These are phyloP conservation scores for Mormyrus lacerda DNA, from an alignment of 2,113 vertebrate genomes.

Conservation along the genomic window DNA sequence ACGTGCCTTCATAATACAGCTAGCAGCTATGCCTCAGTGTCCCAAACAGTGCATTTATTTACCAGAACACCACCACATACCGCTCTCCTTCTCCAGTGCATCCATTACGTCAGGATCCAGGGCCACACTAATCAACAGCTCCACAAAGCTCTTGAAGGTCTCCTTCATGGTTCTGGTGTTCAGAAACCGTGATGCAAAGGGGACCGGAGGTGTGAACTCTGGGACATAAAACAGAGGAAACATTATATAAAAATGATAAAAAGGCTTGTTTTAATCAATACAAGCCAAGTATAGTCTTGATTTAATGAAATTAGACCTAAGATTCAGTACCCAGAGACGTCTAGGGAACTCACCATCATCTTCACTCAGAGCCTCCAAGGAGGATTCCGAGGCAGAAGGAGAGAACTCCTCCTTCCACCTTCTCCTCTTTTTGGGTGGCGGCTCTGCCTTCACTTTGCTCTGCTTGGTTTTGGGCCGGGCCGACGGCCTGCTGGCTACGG, in stretches of 20 bases:
- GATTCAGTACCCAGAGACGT: not conserved
- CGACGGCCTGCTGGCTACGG: conserved; percentile 63
- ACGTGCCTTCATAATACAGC: not conserved
- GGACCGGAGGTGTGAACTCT: conserved; percentile 75
- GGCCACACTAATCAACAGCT: conserved; percentile 84
- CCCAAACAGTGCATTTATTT: not conserved
- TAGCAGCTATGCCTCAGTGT: not conserved
- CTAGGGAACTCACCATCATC: conserved; percentile 63
- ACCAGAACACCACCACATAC: conserved; percentile 49
- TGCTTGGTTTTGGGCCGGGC: conserved; percentile 80
- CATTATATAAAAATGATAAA: not conserved
- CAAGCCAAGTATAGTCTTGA: not conserved
- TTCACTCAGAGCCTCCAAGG: conserved; percentile 74
- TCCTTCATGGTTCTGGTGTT: conserved; percentile 96
- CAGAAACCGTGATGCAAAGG: conserved; percentile 77
- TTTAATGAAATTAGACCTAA: not conserved
- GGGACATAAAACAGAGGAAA: conserved; percentile 32
- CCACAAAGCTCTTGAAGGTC: conserved; percentile 92
- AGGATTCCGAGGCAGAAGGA: conserved; percentile 73
- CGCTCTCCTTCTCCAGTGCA: conserved; percentile 82
- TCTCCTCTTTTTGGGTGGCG: conserved; percentile 94
- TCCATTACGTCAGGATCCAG: conserved; percentile 84
- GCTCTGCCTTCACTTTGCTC: conserved; percentile 79
- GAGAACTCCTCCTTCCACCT: conserved; percentile 89
- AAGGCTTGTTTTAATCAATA: not conserved